phyloP scores from a whole-genome alignment of 64 coral and sea anemone genomes.

The Dendrophyllia cribrosa region DNA sequence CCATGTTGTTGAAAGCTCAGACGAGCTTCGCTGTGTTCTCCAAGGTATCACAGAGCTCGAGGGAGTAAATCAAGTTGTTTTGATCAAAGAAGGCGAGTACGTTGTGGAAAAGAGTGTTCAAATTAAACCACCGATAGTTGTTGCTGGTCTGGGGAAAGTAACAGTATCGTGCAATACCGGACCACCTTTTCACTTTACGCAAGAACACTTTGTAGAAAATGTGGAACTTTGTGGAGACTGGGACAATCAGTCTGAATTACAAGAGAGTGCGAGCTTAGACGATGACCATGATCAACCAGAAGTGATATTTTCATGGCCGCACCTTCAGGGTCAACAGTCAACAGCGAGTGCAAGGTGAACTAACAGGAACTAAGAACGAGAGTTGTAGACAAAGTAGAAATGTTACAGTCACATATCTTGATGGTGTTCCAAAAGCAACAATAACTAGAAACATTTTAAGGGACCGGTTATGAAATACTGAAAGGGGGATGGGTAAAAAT shows the following conservation, averaged over 20 bases:
- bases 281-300: not conserved
- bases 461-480: no score
- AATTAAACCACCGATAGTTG: not conserved
- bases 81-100: slow-evolving; percentile 25
- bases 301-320: no score
- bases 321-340: no score
- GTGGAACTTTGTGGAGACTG: not conserved
- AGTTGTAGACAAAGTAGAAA: no score
- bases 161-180: not conserved
- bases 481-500: no score
- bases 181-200: not conserved
- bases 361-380: no score
- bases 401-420: no score
- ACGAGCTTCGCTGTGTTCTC: not conserved
- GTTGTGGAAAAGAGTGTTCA: not conserved
- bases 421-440: no score
- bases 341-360: no score
- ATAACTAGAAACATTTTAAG: no score
- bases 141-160: slow-evolving; percentile 13
- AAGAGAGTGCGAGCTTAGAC: not conserved
- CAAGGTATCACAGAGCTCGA: not conserved
- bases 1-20: slow-evolving; percentile 14
- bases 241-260: not conserved
- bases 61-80: slow-evolving; percentile 14
- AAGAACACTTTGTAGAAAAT: not conserved